Conservation (phyloP, 1,140 invertebrate species). For the Drosophila neocordata region DNA sequence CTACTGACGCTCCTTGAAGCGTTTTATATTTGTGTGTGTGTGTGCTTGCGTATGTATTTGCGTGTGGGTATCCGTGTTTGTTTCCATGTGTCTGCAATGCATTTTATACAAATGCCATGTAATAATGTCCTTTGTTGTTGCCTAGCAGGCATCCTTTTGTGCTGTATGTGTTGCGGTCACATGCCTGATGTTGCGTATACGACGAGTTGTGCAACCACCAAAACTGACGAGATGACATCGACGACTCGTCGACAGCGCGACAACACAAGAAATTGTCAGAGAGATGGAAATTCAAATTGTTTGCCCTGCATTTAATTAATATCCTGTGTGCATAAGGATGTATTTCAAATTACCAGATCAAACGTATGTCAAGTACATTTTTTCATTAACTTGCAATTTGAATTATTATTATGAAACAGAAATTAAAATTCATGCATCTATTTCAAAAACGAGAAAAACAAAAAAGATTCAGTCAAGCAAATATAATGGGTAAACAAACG, state of each 20-base stretch:
- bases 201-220: constrained; percentile 4
- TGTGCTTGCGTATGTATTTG: background rate
- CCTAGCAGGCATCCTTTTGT: constrained; percentile 10
- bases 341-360: background rate
- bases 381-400: background rate
- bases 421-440: background rate
- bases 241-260: background rate
- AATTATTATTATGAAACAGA: background rate
- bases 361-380: background rate
- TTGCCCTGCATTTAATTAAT: constrained; percentile 18
- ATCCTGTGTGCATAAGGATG: background rate
- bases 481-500: constrained; percentile 46
- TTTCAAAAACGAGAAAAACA: background rate
- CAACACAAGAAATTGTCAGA: background rate
- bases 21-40: background rate
- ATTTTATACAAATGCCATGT: constrained; percentile 1
- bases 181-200: constrained; percentile 8
- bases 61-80: background rate
- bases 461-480: constrained; percentile 45
- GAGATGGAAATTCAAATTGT: background rate
- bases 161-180: constrained; percentile 9
- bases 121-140: constrained; percentile 3
- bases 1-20: background rate
- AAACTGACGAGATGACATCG: constrained; percentile 10
- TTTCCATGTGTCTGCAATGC: constrained; percentile 9